Base-by-base conservation (phyloP, 64 coral and sea anemone genomes). In the Montipora efflorescens region DNA sequence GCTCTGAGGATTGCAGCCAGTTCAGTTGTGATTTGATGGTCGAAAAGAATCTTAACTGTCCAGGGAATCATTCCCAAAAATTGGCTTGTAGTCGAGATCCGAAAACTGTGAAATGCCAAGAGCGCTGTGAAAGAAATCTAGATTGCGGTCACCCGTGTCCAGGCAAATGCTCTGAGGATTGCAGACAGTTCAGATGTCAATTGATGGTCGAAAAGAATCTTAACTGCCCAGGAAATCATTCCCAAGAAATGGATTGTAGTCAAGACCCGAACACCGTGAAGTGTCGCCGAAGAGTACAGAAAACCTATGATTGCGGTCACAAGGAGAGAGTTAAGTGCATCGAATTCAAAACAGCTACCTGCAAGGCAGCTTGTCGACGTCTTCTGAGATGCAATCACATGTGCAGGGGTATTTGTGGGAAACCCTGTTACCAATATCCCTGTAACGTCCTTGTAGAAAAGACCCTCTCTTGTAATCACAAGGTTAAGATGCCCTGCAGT, bases 271-370 rank as follows among this genome's bases (percentile, higher is more conserved):
- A 16, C 22, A 67, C 13, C 19, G 5, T 67, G 25, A 83, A 36
- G 7, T 83, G 80, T 14, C 18, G 2, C 2, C 59, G 15, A 5
- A 22, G 12, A 69, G 78, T 95, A 36, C 53, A 82, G 21, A 48
- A 92, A 18, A 19, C 10, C n/a, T 89, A 92, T 75, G 44, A 13
- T 5, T 95, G 94, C 22, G 90, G 86, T 47, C 94, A 95, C 59
- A 69, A 47, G n/a, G 47, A 92, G 47, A 21, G 11, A 62, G 14
- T 62, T 7, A 12, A 46, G 8, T 95, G 90, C 16, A 50, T 67
- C 70, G 0, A 83, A 67, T 44, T 57, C 8, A 57, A 19, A 50
- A 81, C 47, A 0, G 89, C 89, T 7, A 81, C 44, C 49, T 90
- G 89, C 23, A 66, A 50, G 20, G 47, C n/a, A 25, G 77, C 18